Base-by-base conservation (phyloP, 2,888 invertebrate species). In the Ophioninae sp. region DNA sequence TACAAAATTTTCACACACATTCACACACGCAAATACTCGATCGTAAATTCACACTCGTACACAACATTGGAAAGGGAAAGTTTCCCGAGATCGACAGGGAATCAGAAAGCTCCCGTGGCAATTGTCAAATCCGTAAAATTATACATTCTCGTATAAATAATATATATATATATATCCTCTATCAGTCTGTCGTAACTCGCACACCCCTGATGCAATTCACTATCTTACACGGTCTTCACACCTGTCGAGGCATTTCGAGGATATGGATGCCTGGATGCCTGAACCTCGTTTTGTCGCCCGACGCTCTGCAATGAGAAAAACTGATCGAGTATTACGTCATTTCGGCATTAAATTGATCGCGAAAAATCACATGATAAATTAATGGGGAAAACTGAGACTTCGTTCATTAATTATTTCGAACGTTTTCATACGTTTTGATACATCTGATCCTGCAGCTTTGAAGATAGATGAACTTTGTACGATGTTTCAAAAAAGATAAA, bases 111-210 rank as follows among this genome's bases (percentile, higher is more conserved):
- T 17, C 59, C 59, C 10, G 59, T 67, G 23, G 63, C 51, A 67
- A 44, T 74, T 56, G 51, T 61, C 63, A 56, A 13, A 39, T 59
- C 63, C 71, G 67, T 51, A 75, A 75, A 39, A 30, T 75, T 71
- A 51, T 56, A 23, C 71, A 8, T 22, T 22, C 59, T 81, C 79
- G 72, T 79, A 81, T 84, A 84, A 84, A 84, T 84, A 84, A 79
- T 77, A 74, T 80, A 74, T 80, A 30, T 30, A 73, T 75, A 84
- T 82, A 77, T 82, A 84, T 85, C 77, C 74, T 82, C 79, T 84
- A 85, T 85, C 85, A 84, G 85, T 85, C 85, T 84, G 80, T 82
- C 74, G 73, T 78, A 79, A 67, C 61, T 84, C 77, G 82, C 78
- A 79, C 51, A 51, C 79, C 65, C 61, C 73, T 67, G 79, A 69